Base-by-base conservation (phyloP, 2,113 vertebrate genomes). In the Willisornis vidua region DNA sequence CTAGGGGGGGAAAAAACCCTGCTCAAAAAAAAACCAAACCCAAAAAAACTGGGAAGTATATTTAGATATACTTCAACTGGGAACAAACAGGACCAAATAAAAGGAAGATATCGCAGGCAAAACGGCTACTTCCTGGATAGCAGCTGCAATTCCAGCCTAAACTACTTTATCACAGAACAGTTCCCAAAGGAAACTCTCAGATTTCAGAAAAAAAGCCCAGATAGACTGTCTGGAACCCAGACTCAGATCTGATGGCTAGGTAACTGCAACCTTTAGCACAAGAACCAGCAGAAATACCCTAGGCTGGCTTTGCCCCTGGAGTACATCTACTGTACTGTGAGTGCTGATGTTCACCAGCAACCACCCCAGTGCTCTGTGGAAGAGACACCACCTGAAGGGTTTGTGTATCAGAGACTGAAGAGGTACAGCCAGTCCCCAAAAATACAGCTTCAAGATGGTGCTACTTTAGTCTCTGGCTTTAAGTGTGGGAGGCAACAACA, bases 311-410 rank as follows among this genome's bases (percentile, higher is more conserved):
- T 67, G 24, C 15, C 76, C 61, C 16, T n/a, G 1, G 8, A 55
- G 8, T 7, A 2, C 10, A 48, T 35, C 23, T 35, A 2, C 8
- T 57, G 54, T 23, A 57, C n/a, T 19, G 17, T 33, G 24, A 28
- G 14, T 35, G 29, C 18, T 0, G 3, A 6, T 14, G n/a, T 2
- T 46, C 28, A 54, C 7, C 2, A 16, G 29, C 19, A 72, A 37
- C n/a, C 13, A 48, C 12, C n/a, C 12, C 19, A 63, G 19, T 17
- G 24, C 18, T 75, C 26, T 39, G 57, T 20, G 28, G 25, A 71
- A 35, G 14, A 46, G 16, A 22, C 3, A 25, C 20, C 28, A 59
- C 39, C 23, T 14, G 33, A 55, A 35, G 3, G 7, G 18, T 79
- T 12, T 57, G 59, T 10, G 11, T 55, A 23, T 28, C 31, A 91